Evolutionary conservation across 1,140 invertebrate genomes (phyloP), one percentile per base, ranked within the genome.

Genomic region (Tetragonula clypearis): DNA sequence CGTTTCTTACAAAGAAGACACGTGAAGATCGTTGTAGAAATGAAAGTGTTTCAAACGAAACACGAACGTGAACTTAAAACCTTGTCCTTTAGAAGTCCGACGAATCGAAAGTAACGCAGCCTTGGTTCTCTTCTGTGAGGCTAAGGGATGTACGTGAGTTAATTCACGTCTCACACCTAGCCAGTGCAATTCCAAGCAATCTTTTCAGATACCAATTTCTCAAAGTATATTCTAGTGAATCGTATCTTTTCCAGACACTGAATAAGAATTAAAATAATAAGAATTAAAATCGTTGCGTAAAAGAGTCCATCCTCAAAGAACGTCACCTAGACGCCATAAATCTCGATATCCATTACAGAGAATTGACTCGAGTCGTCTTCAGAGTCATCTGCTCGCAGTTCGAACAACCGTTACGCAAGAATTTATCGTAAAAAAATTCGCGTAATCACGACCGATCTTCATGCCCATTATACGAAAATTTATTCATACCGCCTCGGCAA

Each of bases 91-190:
- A 19, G 15, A 77, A 49, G 58, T 17, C 21, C 8, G 21, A n/a
- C 78, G 49, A 55, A 55, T 35, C 21, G 78, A 79, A 79, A 69
- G 78, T 55, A 56, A 69, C 65, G 53, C 53, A 68, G 19, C 77
- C 77, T 55, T 55, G 62, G 75, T 75, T 58, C 23, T 21, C 4
- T 78, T 66, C 21, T 19, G 17, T 19, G 30, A 69, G 21, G 14
- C 65, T 19, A 79, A 79, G 78, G 78, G 78, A 19, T 79, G 65
- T 35, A 69, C 78, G 78, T 79, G 78, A 79, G 78, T 1, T 17
- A 23, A 26, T 41, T 55, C 78, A 79, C 78, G 78, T 55, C 15
- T 79, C 12, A 19, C 26, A n/a, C 26, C 49, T 53, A 2, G 8
- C n/a, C 9, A 8, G 4, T 9, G 14, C 11, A 53, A 12, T 30